phyloP scores from a whole-genome alignment of 2,797 vertebrate species.

The Balearica regulorum region DNA sequence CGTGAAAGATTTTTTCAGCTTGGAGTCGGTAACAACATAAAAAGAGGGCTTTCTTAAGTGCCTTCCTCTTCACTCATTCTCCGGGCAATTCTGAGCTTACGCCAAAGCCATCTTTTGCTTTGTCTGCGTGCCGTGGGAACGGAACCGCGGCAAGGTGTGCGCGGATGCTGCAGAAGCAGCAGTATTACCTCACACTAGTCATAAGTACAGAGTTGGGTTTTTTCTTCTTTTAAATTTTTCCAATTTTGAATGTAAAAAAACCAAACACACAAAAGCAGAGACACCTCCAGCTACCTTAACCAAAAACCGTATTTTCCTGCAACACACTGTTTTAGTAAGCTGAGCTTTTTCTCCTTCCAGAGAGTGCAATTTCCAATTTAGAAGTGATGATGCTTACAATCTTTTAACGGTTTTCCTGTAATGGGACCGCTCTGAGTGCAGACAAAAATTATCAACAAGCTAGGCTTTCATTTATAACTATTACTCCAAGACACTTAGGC shows the following conservation, averaged over 20 bases:
- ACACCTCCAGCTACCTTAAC: background rate
- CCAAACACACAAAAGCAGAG: too few species aligned
- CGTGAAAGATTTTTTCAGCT: background rate
- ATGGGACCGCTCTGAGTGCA: background rate
- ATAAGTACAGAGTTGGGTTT: background rate
- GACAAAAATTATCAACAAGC: background rate
- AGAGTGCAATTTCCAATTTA: background rate
- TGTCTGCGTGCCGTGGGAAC: background rate
- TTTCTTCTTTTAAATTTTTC: background rate
- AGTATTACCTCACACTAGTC: too few species aligned
- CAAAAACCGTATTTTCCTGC: fast-evolving
- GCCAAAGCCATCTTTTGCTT: background rate
- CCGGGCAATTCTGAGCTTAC: background rate
- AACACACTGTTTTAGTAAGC: too few species aligned
- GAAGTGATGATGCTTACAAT: background rate
- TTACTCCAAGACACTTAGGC: background rate
- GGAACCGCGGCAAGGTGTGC: fast-evolving
- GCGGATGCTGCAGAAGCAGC: background rate
- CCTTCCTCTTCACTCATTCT: background rate
- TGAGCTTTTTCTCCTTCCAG: background rate
- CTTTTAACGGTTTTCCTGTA: background rate
- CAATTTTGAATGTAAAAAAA: background rate
- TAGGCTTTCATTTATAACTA: background rate
- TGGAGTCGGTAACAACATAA: background rate
- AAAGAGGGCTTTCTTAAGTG: background rate